phyloP scores from a whole-genome alignment of 2,797 vertebrate genomes.

The Hippocampus kuda region DNA sequence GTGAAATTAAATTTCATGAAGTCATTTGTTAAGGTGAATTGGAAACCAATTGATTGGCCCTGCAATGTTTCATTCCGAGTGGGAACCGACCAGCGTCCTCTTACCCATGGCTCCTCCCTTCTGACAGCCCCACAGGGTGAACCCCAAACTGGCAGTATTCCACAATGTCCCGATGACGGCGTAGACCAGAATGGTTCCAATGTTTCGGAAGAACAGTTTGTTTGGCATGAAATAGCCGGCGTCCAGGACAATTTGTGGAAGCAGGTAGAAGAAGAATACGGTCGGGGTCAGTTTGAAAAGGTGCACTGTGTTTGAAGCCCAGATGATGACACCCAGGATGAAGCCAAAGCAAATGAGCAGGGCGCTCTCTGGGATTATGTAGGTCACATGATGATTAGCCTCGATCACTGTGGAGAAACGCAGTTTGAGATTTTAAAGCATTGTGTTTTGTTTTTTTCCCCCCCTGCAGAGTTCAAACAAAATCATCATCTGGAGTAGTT shows the following conservation, averaged over 20 bases:
- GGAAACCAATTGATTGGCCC: too few species aligned
- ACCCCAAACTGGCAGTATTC: constrained; percentile 83
- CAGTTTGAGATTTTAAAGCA: neutral
- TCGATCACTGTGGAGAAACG: constrained; percentile 72
- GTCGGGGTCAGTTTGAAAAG: constrained; percentile 79
- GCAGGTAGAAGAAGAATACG: constrained; percentile 87
- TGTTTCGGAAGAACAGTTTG: constrained; percentile 88
- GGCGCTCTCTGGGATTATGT: constrained; percentile 82
- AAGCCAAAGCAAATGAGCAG: constrained; percentile 87
- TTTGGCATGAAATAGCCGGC: constrained; percentile 96
- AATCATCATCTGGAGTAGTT: neutral
- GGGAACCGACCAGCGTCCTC: constrained; percentile 10
- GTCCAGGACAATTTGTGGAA: constrained; percentile 90
- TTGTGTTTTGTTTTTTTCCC: neutral
- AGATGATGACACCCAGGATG: constrained; percentile 81
- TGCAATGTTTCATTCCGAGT: too few species aligned
- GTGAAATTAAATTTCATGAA: too few species aligned
- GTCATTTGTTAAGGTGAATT: too few species aligned
- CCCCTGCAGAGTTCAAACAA: too few species aligned
- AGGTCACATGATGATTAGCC: constrained; percentile 78
- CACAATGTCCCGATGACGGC: constrained; percentile 88
- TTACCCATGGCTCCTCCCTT: constrained; percentile 89
- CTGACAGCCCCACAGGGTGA: constrained; percentile 86
- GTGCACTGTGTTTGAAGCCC: constrained; percentile 78
- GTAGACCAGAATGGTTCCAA: constrained; percentile 85